Evolutionary conservation across 1,140 invertebrate species (phyloP), one percentile per base, ranked within the genome.

Genomic region (Drosophila micromelanica): DNA sequence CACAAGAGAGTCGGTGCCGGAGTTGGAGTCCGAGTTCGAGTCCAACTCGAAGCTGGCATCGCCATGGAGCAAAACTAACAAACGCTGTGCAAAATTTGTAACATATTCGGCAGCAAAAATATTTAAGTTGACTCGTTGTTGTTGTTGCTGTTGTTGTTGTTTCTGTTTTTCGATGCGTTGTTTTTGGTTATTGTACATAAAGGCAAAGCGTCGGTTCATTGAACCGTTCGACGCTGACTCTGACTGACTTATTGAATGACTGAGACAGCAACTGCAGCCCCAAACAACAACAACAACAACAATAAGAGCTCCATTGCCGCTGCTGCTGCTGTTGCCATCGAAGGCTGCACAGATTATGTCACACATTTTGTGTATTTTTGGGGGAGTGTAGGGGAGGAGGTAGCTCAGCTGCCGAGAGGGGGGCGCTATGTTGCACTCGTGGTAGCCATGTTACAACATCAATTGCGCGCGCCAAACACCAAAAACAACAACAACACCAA

Each of bases 321-420:
- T 45, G 68, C 57, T 38, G 40, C 76, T 73, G 54, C 75, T 72
- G 82, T 67, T 81, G 73, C 74, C 76, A 89, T 87, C 63, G 76
- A 89, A 87, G 79, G 86, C 84, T 89, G 84, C 85, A 89, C 84
- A 89, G 84, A 89, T 89, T 89, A 89, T 89, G 84, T 89, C 84
- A 89, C 84, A 89, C 84, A 89, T 89, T 86, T 89, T 85, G 73
- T 75, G 71, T 78, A 72, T 67, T 42, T 42, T 48, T 82, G 70
- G 79, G 84, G 79, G 80, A 78, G 79, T 81, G 73, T 49, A 48
- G 59, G 38, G 15, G 49, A 43, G 45, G 59, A 54, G 54, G 35
- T 59, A n/a, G 13, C 60, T 51, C 46, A 59, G 59, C 62, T 35
- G 69, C 13, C 23, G 52, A 11, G 12, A 42, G 48, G 62, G 43